Base-by-base conservation (phyloP, 2,888 invertebrate genomes). In the Tenthredo notha region DNA sequence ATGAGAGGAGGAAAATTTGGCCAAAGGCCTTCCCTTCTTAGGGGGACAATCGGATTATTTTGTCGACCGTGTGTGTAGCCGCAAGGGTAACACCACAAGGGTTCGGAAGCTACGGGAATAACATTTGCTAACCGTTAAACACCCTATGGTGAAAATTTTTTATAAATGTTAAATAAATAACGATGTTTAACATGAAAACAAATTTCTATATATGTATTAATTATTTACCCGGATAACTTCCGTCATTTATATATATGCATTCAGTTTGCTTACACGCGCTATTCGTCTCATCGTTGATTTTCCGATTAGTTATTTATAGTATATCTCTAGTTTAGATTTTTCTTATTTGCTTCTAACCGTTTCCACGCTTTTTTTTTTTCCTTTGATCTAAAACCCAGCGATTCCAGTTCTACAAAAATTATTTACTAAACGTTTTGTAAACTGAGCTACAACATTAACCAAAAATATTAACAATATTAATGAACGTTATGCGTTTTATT, bases 31-130 rank as follows among this genome's bases (percentile, higher is more conserved):
- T 87, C 85, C 86, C 74, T 85, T 72, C 58, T 82, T 84, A 78
- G 86, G 84, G 84, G 83, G 80, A 85, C 78, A 58, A 86, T 86
- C 58, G 74, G 70, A 84, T 85, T 86, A 86, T 85, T 86, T 86
- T 84, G 9, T 29, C 50, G 50, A 77, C 77, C 12, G 29, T 67
- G 74, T 85, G 78, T 77, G 82, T 58, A 61, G 75, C 50, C 54
- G 67, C 67, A 18, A 67, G 84, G 78, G 67, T 84, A 85, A 84
- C 84, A 84, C 85, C 80, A 12, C 33, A 58, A 85, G 84, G 83
- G 85, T 86, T 86, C 85, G 86, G 87, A 86, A 87, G 84, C 85
- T 70, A 70, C n/a, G 7, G 50, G 75, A 78, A 84, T 54, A 82
- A 85, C 50, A 85, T 72, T 67, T 58, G 84, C 86, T 85, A 85